Evolutionary conservation across 1,140 invertebrate species (phyloP).

Genomic region (Venturia canescens): DNA sequence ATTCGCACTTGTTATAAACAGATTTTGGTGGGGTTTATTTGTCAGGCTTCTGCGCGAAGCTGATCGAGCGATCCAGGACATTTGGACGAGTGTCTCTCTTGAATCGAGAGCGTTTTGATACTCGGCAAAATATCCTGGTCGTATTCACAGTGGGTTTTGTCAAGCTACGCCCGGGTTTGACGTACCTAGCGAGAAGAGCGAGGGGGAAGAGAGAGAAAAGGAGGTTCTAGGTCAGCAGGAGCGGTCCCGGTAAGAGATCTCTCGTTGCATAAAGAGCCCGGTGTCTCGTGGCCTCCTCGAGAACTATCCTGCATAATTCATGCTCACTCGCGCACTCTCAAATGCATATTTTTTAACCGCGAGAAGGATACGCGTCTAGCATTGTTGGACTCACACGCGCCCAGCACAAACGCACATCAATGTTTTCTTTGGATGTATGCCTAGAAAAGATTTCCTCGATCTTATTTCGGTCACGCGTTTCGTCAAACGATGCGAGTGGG

Average conservation of each 20-base stretch:
- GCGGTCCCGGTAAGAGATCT: slow-evolving; percentile 55
- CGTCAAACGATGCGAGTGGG: neutral
- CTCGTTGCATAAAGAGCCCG: slow-evolving; percentile 62
- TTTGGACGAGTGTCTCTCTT: neutral
- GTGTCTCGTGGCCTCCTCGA: slow-evolving; percentile 53
- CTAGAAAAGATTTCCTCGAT: no score
- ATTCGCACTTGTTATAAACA: slow-evolving; percentile 3
- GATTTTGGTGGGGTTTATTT: neutral
- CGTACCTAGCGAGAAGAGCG: neutral
- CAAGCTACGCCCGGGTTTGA: neutral
- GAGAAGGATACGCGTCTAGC: slow-evolving; percentile 60
- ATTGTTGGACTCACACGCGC: slow-evolving; percentile 31
- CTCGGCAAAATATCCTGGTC: slow-evolving; percentile 16
- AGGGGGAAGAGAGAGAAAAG: neutral
- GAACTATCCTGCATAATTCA: slow-evolving; percentile 65
- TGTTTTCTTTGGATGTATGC: no score
- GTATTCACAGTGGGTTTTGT: neutral
- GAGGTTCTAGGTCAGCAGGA: slow-evolving; percentile 64
- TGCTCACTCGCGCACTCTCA: slow-evolving; percentile 52
- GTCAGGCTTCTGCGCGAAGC: no score
- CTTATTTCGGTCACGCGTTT: neutral
- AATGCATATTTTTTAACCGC: slow-evolving; percentile 64
- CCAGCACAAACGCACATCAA: neutral
- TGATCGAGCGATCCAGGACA: slow-evolving; percentile 33
- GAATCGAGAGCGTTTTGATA: slow-evolving; percentile 27